Base-by-base conservation (phyloP, 2,113 vertebrate species). In the Scophthalmus maximus region DNA sequence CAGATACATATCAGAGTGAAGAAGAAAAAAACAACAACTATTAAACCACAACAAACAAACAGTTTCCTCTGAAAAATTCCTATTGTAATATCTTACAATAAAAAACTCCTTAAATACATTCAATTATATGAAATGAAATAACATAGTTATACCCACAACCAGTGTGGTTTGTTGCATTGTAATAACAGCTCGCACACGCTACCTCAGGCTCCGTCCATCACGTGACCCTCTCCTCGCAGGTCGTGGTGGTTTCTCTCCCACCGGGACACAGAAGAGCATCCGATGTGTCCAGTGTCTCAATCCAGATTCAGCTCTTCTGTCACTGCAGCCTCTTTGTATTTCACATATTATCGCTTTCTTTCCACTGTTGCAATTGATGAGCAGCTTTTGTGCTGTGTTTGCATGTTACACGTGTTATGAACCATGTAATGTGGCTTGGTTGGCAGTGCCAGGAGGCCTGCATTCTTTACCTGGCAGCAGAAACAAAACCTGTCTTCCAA, bases 341-440 rank as follows among this genome's bases (percentile, higher is more conserved):
- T 25, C 26, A 72, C 17, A 2, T 68, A 9, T 68, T 75, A 77
- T 82, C 66, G n/a, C 14, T 17, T 58, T 8, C 27, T 23, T 44
- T 58, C 72, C 14, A 40, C 56, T 29, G 63, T 57, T 32, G 60
- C 61, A 58, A 17, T 29, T 55, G 29, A 77, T 44, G 57, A 53
- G 50, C 73, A 63, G 55, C 50, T 67, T 58, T 20, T 68, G 26
- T 10, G 12, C 20, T 1, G 4, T 81, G 58, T 81, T 78, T 81
- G 40, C 64, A 61, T 27, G 61, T 76, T 63, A 8, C 64, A 53
- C 63, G 62, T 69, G 62, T 63, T 75, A 38, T 62, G 27, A 72
- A 69, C 38, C 4, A 20, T 18, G 6, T 44, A 68, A 42, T 74
- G 30, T 18, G 22, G 18, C 50, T 74, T 47, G 29, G 18, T 56